Evolutionary conservation across 2,888 invertebrate genomes (phyloP).

Genomic region (Acanthosepion esculentum): DNA sequence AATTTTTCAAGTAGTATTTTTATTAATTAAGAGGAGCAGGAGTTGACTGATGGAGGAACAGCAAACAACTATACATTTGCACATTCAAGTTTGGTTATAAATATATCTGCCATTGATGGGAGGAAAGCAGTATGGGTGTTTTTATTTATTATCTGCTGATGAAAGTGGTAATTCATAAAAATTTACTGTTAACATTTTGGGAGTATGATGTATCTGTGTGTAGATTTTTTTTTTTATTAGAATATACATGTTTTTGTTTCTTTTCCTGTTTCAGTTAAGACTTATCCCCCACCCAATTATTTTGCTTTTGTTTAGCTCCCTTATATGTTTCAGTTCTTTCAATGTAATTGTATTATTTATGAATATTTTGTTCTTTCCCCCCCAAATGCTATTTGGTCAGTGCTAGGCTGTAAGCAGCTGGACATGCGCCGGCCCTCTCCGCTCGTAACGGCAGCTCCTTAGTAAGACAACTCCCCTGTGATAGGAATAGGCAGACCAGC

Average conservation of each 20-base stretch:
- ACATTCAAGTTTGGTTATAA: slow-evolving; percentile 4
- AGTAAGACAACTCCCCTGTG: not conserved
- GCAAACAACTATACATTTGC: slow-evolving; percentile 33
- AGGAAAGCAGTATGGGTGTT: slow-evolving; percentile 33
- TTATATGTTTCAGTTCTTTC: not conserved
- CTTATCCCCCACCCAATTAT: not conserved
- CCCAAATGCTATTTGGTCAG: slow-evolving; percentile 34
- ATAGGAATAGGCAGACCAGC: not conserved
- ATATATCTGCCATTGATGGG: slow-evolving; percentile 10
- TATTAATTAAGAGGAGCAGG: not conserved
- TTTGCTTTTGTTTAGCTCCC: not conserved
- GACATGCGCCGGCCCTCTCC: slow-evolving; percentile 37
- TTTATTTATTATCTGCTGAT: not conserved
- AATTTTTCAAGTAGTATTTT: not conserved
- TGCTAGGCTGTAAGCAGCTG: slow-evolving; percentile 45
- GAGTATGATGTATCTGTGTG: not conserved
- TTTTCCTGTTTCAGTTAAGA: not conserved
- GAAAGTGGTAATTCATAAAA: not conserved
- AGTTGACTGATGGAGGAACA: slow-evolving; percentile 22
- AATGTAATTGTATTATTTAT: not conserved
- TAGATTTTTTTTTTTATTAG: not conserved
- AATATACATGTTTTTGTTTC: not conserved
- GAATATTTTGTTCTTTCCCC: not conserved
- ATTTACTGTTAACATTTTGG: not conserved
- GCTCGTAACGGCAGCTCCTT: not conserved